phyloP scores from a whole-genome alignment of 2,113 vertebrate species.

The Toxotes chatareus region DNA sequence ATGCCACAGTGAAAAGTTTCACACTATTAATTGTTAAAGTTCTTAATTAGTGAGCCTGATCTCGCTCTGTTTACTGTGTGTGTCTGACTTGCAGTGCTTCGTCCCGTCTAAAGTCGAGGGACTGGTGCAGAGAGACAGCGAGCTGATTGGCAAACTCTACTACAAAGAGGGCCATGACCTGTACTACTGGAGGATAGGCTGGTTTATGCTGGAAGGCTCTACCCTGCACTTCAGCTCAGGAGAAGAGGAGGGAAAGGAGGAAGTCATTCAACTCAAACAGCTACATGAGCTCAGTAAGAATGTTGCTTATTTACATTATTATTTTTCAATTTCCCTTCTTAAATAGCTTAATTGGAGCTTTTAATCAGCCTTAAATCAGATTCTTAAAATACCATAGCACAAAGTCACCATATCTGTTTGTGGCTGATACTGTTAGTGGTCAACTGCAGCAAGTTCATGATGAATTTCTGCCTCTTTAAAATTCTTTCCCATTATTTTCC shows the following conservation, averaged over 20 bases:
- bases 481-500: too few species aligned
- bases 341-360: conserved; percentile 25
- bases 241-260: conserved; percentile 82
- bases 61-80: neutral
- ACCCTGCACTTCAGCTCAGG: conserved; percentile 89
- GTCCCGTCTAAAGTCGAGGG: conserved; percentile 86
- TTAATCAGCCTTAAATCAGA: conserved; percentile 13
- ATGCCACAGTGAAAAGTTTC: neutral
- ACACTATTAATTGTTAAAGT: neutral
- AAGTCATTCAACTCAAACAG: conserved; percentile 90
- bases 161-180: conserved; percentile 95
- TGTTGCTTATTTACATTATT: neutral
- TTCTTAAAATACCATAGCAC: neutral
- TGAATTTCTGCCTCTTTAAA: conserved; percentile 5
- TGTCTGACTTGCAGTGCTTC: conserved; percentile 86
- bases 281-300: conserved; percentile 95
- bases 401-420: conserved; percentile 15
- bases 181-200: conserved; percentile 93
- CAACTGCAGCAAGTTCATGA: neutral
- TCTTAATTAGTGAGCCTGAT: neutral
- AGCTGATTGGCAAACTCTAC: conserved; percentile 91
- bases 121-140: conserved; percentile 86
- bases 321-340: neutral
- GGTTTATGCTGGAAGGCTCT: conserved; percentile 92
- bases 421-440: neutral